These are phyloP conservation scores for Netelia inedita DNA, from an alignment of 2,888 invertebrate genomes.

Conservation along the genomic window DNA sequence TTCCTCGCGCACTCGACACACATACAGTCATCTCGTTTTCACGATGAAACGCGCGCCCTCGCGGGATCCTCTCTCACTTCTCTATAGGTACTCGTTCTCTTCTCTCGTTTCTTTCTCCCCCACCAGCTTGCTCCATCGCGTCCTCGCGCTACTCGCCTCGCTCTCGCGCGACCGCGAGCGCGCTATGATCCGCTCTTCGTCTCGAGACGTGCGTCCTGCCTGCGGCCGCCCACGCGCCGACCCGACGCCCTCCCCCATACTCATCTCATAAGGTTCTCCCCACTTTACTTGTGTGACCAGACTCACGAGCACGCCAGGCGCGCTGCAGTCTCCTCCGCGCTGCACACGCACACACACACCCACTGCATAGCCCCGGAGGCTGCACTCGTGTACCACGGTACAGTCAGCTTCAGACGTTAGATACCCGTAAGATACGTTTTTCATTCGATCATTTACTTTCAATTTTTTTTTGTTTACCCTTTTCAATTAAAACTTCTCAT, in stretches of 20 bases:
- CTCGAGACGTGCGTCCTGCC: conserved; percentile 84
- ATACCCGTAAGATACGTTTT: background rate
- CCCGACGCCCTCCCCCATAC: conserved; percentile 81
- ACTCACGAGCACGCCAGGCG: conserved; percentile 67
- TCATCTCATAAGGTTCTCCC: conserved; percentile 78
- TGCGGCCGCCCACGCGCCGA: conserved; percentile 85
- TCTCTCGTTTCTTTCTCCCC: conserved; percentile 53
- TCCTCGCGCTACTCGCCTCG: conserved; percentile 56
- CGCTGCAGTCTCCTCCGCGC: conserved; percentile 9
- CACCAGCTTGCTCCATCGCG: conserved; percentile 51
- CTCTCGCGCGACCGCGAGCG: conserved; percentile 63
- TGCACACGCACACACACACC: conserved; percentile 7
- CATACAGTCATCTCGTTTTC: conserved; percentile 35
- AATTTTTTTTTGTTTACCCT: background rate
- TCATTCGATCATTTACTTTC: background rate
- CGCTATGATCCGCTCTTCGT: conserved; percentile 73
- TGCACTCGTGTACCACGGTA: conserved; percentile 31
- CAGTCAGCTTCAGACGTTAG: conserved; percentile 43
- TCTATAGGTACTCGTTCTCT: conserved; percentile 45
- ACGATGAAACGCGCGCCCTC: conserved; percentile 63
- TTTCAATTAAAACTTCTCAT: background rate
- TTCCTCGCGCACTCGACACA: conserved; percentile 13
- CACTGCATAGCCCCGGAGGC: background rate
- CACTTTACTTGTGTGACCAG: conserved; percentile 71
- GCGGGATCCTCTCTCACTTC: conserved; percentile 44